These are phyloP conservation scores for Nycteola revayana DNA, from an alignment of 2,888 invertebrate species.

Conservation along the genomic window DNA sequence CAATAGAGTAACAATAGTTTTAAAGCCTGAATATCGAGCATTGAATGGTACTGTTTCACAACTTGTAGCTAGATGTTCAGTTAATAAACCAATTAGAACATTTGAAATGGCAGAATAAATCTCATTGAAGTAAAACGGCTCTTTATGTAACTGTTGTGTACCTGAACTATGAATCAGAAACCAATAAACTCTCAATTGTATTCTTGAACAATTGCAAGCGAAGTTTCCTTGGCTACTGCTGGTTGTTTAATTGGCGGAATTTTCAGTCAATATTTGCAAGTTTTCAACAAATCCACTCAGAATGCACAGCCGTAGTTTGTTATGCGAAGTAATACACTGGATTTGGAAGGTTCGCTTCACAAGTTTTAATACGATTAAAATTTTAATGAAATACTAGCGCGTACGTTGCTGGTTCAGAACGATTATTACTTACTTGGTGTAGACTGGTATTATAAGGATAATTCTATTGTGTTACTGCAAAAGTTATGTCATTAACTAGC, in stretches of 20 bases:
- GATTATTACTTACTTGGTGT: no score
- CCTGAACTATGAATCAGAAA: slow-evolving; percentile 43
- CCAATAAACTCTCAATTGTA: slow-evolving; percentile 60
- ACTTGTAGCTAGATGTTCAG: no score
- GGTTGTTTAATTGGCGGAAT: slow-evolving; percentile 68
- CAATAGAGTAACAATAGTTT: no score
- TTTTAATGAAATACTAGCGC: slow-evolving; percentile 22
- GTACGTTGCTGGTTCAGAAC: background rate
- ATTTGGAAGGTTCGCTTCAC: slow-evolving; percentile 39
- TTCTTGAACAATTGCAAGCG: slow-evolving; percentile 49
- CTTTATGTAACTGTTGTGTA: no score
- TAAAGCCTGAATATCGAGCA: no score
- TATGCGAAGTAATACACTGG: slow-evolving; percentile 33
- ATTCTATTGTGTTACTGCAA: no score
- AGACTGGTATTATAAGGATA: no score
- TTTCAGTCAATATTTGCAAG: slow-evolving; percentile 67
- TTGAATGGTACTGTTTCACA: no score
- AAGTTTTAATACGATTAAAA: slow-evolving; percentile 41
- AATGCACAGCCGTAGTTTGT: slow-evolving; percentile 40
- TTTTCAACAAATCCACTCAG: slow-evolving; percentile 61
- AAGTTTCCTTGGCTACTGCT: slow-evolving; percentile 56
- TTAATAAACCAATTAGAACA: slow-evolving; percentile 10
- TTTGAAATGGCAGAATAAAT: slow-evolving; percentile 4
- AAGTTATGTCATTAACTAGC: no score
- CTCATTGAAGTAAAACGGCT: no score